Evolutionary conservation across 1,140 invertebrate genomes (phyloP), one percentile per base, ranked within the genome.

Genomic region (Drosophila pseudoananassae): DNA sequence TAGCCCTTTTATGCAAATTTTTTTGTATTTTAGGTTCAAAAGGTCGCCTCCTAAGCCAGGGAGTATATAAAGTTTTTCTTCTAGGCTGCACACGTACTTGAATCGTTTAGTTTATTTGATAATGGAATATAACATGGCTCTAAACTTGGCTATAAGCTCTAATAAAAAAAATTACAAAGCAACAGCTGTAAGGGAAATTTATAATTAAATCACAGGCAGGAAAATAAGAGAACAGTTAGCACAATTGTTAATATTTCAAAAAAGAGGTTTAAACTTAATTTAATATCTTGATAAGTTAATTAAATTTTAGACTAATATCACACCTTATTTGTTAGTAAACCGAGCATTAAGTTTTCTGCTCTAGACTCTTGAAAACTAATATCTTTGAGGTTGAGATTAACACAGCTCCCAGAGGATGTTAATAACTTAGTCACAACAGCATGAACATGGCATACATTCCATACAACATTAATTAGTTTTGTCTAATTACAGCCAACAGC

Each of bases 401-500:
- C 47, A 59, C 20, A 17, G 14, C 23, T 64, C 58, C 56, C 52
- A 10, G 52, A 43, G 71, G 59, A 65, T 57, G 71, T 55, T 75
- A 75, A 75, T 75, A 75, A 65, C 27, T 65, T 75, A 40, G 50
- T 40, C 31, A 51, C 40, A 64, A 36, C 70, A 36, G 46, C 71
- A 73, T 74, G 70, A 74, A 75, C 55, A 60, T 78, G 79, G 49
- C 74, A 70, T 49, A 82, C 63, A 82, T 69, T 60, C 64, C 72
- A 46, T 43, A 73, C 47, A 70, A 73, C 79, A 78, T 82, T 82
- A 82, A 82, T 82, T 82, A 82, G 78, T 78, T 82, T 82, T 68
- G 79, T 66, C 57, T 82, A 82, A 82, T 82, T 82, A 82, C 78
- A 43, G 64, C 36, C 66, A 65, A 65, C 52, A 47, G 40, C 40